Evolutionary conservation across 2,113 vertebrate genomes (phyloP).

Genomic region (Lathamus discolor): DNA sequence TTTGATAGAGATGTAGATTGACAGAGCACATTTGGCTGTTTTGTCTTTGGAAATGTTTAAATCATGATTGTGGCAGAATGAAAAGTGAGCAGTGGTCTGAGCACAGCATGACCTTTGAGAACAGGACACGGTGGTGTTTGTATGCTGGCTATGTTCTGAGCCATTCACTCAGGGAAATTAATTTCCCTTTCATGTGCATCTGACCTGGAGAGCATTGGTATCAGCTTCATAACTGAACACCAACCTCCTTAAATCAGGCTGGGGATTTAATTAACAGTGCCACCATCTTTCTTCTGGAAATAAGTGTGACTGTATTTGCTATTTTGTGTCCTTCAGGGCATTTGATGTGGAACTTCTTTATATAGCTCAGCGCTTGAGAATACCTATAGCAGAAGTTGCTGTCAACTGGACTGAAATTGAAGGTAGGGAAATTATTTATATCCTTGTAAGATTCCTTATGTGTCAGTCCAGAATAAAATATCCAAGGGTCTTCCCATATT

Average conservation of each 20-base stretch:
- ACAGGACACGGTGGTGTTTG: background rate
- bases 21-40: background rate
- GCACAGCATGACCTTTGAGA: background rate
- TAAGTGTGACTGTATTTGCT: slow-evolving; percentile 36
- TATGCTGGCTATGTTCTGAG: background rate
- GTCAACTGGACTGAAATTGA: slow-evolving; percentile 99
- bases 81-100: background rate
- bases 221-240: background rate
- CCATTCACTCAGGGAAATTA: background rate
- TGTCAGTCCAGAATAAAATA: background rate
- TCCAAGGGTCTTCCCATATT: background rate
- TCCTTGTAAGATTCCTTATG: background rate
- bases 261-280: slow-evolving; percentile 21
- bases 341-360: slow-evolving; percentile 97
- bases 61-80: background rate
- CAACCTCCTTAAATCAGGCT: background rate
- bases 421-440: slow-evolving; percentile 74
- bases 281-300: slow-evolving; percentile 20
- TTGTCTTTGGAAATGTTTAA: background rate
- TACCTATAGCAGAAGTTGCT: slow-evolving; percentile 93
- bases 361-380: slow-evolving; percentile 89
- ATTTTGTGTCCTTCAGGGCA: slow-evolving; percentile 80
- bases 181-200: background rate
- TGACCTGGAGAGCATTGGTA: background rate
- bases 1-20: background rate